Evolutionary conservation across 2,888 invertebrate genomes (phyloP).

Genomic region (Eupithecia subumbrata): DNA sequence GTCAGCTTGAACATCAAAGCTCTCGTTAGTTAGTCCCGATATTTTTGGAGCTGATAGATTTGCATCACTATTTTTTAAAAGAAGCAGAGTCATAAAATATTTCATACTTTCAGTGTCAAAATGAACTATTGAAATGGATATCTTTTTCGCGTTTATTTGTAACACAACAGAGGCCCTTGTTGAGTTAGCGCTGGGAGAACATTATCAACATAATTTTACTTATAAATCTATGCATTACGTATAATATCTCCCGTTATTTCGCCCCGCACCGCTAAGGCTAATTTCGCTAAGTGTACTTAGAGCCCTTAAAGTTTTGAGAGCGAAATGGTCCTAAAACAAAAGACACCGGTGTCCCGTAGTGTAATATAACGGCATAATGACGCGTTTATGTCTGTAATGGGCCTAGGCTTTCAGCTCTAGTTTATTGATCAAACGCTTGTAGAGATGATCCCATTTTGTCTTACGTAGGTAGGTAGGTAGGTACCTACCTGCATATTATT

Average conservation of each 20-base stretch:
- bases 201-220: no score
- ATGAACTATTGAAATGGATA: no score
- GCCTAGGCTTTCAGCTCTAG: slow-evolving; percentile 4
- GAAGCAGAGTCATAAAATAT: no score
- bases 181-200: no score
- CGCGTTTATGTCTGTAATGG: slow-evolving; percentile 12
- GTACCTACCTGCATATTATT: no score
- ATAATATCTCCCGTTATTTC: not conserved
- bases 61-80: no score
- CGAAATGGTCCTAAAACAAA: slow-evolving; percentile 8
- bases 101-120: no score
- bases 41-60: no score
- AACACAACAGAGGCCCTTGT: no score
- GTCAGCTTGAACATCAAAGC: no score
- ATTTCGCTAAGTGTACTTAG: slow-evolving; percentile 9
- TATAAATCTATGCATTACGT: not conserved
- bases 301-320: slow-evolving; percentile 14
- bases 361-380: slow-evolving; percentile 5
- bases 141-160: no score
- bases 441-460: not conserved
- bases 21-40: no score
- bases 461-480: not conserved
- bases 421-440: slow-evolving; percentile 2
- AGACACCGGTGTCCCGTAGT: not conserved
- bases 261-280: not conserved